Evolutionary conservation across 35 echinoderm and acorn worm species (phyloP).

Genomic region (Holothuria glaberrima): DNA sequence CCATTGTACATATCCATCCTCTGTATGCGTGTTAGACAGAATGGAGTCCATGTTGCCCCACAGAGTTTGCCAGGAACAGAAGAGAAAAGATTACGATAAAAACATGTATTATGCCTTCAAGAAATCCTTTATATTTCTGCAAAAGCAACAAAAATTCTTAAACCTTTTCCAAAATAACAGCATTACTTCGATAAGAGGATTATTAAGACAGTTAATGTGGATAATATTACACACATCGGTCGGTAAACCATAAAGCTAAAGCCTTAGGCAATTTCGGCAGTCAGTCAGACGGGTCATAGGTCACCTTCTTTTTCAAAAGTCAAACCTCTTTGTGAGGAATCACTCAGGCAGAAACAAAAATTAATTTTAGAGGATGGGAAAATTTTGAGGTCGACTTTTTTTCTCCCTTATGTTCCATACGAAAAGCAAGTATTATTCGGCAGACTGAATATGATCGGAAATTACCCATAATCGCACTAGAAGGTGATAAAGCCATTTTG

Average conservation of each 20-base stretch:
- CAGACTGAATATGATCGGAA: neutral
- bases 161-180: conserved; percentile 31
- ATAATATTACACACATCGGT: conserved; percentile 48
- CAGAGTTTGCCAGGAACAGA: conserved; percentile 10
- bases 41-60: conserved; percentile 6
- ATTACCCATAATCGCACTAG: conserved; percentile 30
- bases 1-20: too few relatives aligned
- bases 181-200: conserved; percentile 42
- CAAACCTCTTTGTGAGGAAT: neutral
- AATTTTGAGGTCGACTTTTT: conserved; percentile 32
- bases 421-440: conserved; percentile 17
- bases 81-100: conserved; percentile 24
- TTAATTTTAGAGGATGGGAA: conserved; percentile 51
- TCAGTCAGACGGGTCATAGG: conserved; percentile 21
- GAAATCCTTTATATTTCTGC: conserved; percentile 39
- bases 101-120: conserved; percentile 49
- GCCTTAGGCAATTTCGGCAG: conserved; percentile 17
- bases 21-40: neutral
- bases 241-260: conserved; percentile 37
- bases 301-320: conserved; percentile 13
- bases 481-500: neutral
- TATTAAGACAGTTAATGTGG: conserved; percentile 29
- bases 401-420: neutral
- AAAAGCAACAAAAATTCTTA: conserved; percentile 38
- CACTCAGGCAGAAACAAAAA: conserved; percentile 23